A percentile compares a stretch with the other conserved stretches of the same genome.
Conservation (phyloP, 2,113 vertebrate species). For the Brachyistius frenatus region DNA sequence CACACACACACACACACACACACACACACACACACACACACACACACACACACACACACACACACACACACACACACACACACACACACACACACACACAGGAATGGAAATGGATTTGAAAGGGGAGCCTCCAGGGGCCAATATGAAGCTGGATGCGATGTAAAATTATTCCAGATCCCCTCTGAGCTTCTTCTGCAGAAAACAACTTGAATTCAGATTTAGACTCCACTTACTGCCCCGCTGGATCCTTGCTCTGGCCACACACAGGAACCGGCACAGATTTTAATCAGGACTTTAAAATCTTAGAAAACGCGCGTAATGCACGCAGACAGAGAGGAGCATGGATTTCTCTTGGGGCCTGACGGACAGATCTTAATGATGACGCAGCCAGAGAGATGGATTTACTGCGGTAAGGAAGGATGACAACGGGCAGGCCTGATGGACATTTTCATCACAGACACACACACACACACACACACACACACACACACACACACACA, state of each 20-base stretch:
- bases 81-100: slow-evolving; percentile 27
- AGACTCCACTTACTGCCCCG: slow-evolving; percentile 3
- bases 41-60: slow-evolving; percentile 23
- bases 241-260: slow-evolving; percentile 11
- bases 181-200: slow-evolving; percentile 30
- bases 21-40: slow-evolving; percentile 22
- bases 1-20: slow-evolving; percentile 9
- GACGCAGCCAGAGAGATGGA: slow-evolving; percentile 47
- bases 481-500: background rate
- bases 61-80: slow-evolving; percentile 5
- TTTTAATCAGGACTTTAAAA: too few relatives aligned
- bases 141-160: slow-evolving; percentile 38
- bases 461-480: background rate
- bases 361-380: slow-evolving; percentile 50
- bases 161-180: slow-evolving; percentile 58
- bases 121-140: slow-evolving; percentile 42
- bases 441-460: slow-evolving; percentile 3
- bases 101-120: slow-evolving; percentile 47
- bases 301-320: too few relatives aligned
- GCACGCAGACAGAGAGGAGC: background rate
- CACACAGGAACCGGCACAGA: too few relatives aligned
- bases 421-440: slow-evolving; percentile 15
- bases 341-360: slow-evolving; percentile 25
- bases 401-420: slow-evolving; percentile 31
- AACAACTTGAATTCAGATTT: slow-evolving; percentile 26